Conservation (phyloP, 2,888 invertebrate genomes). For the Tiphia femorata region DNA sequence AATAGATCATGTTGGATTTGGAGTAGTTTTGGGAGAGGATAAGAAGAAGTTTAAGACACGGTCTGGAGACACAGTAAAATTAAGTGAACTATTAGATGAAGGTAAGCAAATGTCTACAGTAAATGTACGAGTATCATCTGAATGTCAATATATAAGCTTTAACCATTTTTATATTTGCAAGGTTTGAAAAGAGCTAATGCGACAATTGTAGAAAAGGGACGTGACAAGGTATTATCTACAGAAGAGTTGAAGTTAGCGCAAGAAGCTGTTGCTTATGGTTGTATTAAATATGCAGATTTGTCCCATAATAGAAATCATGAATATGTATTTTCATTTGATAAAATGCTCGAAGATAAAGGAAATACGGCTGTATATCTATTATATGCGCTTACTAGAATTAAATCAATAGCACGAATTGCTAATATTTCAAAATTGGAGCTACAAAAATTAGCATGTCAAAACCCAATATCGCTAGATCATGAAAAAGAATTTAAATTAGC, state of each 20-base stretch:
- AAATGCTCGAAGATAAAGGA: slow-evolving; percentile 98
- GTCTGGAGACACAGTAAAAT: slow-evolving; percentile 93
- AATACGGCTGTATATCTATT: slow-evolving; percentile 98
- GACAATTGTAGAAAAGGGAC: slow-evolving; percentile 88
- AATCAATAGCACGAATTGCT: slow-evolving; percentile 88
- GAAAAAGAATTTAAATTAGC: slow-evolving; percentile 95
- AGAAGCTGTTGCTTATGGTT: slow-evolving; percentile 96
- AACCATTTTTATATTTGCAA: slow-evolving; percentile 30
- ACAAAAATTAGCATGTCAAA: slow-evolving; percentile 73
- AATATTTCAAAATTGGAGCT: slow-evolving; percentile 77
- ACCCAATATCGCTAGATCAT: slow-evolving; percentile 81
- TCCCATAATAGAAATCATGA: slow-evolving; percentile 93
- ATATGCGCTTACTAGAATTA: slow-evolving; percentile 94
- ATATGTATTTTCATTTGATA: slow-evolving; percentile 98
- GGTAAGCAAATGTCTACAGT: too few species aligned
- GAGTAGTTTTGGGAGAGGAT: slow-evolving; percentile 97
- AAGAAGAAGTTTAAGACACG: slow-evolving; percentile 99
- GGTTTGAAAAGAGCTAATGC: slow-evolving; percentile 83
- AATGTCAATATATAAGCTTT: too few species aligned
- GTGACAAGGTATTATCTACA: slow-evolving; percentile 84
- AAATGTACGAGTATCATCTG: too few species aligned
- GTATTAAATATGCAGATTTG: slow-evolving; percentile 98
- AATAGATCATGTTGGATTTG: slow-evolving; percentile 94
- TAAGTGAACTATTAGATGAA: slow-evolving; percentile 91
- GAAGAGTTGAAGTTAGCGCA: slow-evolving; percentile 88